These are phyloP conservation scores for human DNA, from an alignment of 2,113 vertebrate genomes.

Conservation along the genomic window GRCh38 chr18:66529501-66530000, in stretches of 20 bases:
- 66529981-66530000: neutral
- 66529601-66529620: neutral
- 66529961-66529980: constrained; percentile 84
- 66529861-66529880: constrained; percentile 96
- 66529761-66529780: neutral
- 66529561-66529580: neutral
- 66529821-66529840: neutral
- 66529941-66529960: constrained; percentile 86
- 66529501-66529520: neutral
- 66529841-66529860: constrained; percentile 90
- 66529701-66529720: neutral
- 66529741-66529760: neutral
- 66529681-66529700: neutral
- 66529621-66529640: neutral
- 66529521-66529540: neutral
- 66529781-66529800: neutral
- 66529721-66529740: neutral
- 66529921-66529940: constrained; percentile 91
- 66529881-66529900: constrained; percentile 90
- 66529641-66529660: neutral
- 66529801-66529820: neutral
- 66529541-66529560: neutral
- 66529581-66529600: neutral
- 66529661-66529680: neutral
- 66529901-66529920: constrained; percentile 94